Percentiles rank a stretch among this genome's conserved stretches.
phyloP scores from a whole-genome alignment of 2,888 invertebrate species.

The Orthosia cruda region DNA sequence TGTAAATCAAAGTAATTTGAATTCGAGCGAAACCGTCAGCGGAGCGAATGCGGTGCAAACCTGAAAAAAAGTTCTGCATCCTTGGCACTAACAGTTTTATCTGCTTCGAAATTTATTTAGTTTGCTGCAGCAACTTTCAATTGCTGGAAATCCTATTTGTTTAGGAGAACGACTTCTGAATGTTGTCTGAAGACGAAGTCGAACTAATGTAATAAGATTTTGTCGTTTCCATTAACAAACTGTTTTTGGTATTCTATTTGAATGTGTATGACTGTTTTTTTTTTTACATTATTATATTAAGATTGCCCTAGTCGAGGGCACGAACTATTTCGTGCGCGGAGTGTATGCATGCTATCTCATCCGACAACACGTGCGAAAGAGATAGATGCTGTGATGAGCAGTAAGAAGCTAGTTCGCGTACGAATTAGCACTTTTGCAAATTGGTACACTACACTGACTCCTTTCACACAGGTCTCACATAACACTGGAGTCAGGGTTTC shows the following conservation, averaged over 20 bases:
- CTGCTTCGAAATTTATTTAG: slow-evolving; percentile 42
- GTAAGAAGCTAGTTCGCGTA: too few species aligned
- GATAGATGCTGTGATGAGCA: too few species aligned
- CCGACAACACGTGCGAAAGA: too few species aligned
- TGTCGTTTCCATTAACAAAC: background rate
- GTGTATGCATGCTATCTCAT: too few species aligned
- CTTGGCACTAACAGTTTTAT: slow-evolving; percentile 29
- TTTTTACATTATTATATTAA: background rate
- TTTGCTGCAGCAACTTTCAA: slow-evolving; percentile 47
- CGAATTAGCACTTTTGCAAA: too few species aligned
- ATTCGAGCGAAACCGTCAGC: too few species aligned
- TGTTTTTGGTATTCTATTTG: background rate
- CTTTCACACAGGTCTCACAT: too few species aligned
- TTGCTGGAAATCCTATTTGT: slow-evolving; percentile 45
- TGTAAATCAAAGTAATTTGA: background rate
- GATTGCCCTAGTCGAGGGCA: too few species aligned
- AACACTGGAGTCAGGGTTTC: too few species aligned
- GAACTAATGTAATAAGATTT: background rate
- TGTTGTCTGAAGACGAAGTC: background rate
- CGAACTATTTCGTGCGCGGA: too few species aligned
- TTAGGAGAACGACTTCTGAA: slow-evolving; percentile 24
- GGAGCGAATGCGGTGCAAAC: too few species aligned
- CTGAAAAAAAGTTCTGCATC: slow-evolving; percentile 25
- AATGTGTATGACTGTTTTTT: background rate
- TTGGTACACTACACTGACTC: too few species aligned